A percentile compares a stretch with the other conserved stretches of the same genome.
These are phyloP conservation scores for Cuniculus paca DNA, from an alignment of 2,797 vertebrate genomes.

Conservation along the genomic window DNA sequence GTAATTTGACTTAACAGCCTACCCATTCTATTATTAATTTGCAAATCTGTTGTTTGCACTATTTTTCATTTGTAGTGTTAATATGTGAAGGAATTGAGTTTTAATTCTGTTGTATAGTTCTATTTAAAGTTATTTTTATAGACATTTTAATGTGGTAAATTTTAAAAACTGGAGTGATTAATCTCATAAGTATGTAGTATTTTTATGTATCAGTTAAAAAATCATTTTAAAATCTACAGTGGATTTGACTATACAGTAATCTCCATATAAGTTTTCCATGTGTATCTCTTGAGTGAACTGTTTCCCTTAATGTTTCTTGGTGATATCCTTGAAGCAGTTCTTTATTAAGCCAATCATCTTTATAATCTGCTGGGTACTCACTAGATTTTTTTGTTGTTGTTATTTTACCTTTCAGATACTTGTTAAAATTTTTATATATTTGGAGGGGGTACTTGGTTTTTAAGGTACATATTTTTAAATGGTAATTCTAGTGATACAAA, in stretches of 20 bases:
- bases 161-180: background rate
- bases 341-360: background rate
- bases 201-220: background rate
- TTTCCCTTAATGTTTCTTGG: slow-evolving; percentile 30
- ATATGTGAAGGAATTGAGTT: slow-evolving; percentile 12
- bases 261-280: background rate
- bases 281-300: background rate
- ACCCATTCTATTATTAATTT: slow-evolving; percentile 4
- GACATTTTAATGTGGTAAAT: slow-evolving; percentile 23
- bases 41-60: slow-evolving; percentile 2
- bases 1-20: slow-evolving; percentile 12
- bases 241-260: background rate
- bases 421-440: background rate
- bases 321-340: background rate
- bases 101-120: slow-evolving; percentile 50
- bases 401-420: slow-evolving; percentile 44
- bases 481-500: slow-evolving; percentile 3
- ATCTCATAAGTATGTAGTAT: background rate
- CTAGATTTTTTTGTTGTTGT: background rate
- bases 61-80: slow-evolving; percentile 14
- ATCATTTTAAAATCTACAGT: background rate
- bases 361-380: background rate
- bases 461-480: slow-evolving; percentile 35
- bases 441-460: background rate
- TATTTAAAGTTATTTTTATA: slow-evolving; percentile 31